Base-by-base conservation (phyloP, 2,888 invertebrate species). In the Entomobrya proxima region DNA sequence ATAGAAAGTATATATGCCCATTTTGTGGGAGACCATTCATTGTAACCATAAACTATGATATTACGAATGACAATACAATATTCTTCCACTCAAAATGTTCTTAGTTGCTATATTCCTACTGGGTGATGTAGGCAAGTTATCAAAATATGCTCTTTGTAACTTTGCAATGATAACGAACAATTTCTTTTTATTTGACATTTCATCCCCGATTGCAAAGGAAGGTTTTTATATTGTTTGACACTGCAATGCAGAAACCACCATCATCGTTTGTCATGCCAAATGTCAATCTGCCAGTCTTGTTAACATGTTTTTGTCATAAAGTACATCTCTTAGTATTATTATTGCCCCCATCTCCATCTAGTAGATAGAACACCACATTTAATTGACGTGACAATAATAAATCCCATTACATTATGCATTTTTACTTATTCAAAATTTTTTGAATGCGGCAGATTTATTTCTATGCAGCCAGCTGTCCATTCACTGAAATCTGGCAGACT, bases 311-410 rank as follows among this genome's bases (percentile, higher is more conserved):
- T 55, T 55, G 11, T 1, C 21, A 72, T 47, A n/a, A 6, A 15
- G 1, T 61, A 13, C 58, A 18, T 52, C 3, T 30, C 27, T 27
- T 44, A 9, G 7, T 58, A 27, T 9, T 58, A n/a, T 9, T 11
- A 15, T 18, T 35, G 35, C 35, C 9, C 15, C 21, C 64, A 64
- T 18, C 35, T 64, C 11, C 7, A 18, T 52, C 24, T 15, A 2
- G 11, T 15, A 27, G 15, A 2, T 50, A 50, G 1, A 4, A 0
- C 27, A 30, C 30, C 13, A 13, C n/a, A 24, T 55, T 11, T 32
- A 74, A 50, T 74, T 76, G 75, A 58, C 37, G 55, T 76, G 75
- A 76, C 75, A 76, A 55, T 76, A 55, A 76, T 52, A 76, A 76
- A 52, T 52, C 37, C 52, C 18, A 37, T 55, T 27, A 35, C 35